These are phyloP conservation scores for Tenthredo scrophulariae DNA, from an alignment of 2,888 invertebrate genomes.

Conservation along the genomic window DNA sequence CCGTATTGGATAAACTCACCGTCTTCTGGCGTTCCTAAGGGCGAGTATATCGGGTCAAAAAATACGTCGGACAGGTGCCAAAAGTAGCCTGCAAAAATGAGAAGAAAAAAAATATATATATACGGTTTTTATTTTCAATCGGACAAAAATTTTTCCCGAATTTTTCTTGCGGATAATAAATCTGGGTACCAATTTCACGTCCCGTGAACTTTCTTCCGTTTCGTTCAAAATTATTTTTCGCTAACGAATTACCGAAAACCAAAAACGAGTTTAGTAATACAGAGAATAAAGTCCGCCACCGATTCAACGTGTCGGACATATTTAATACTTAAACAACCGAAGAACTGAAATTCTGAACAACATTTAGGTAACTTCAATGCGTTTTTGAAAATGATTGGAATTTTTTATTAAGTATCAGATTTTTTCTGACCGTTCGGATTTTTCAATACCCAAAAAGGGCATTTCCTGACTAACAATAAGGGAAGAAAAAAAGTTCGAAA, in stretches of 20 bases:
- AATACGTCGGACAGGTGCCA: constrained; percentile 50
- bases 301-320: not conserved
- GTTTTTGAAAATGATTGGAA: not conserved
- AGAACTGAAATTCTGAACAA: not conserved
- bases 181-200: not conserved
- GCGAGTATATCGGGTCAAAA: constrained; percentile 42
- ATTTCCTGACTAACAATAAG: no score
- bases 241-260: not conserved
- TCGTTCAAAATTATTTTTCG: not conserved
- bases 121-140: not conserved
- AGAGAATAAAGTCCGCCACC: not conserved
- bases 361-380: not conserved
- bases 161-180: not conserved
- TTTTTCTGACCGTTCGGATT: no score
- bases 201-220: not conserved
- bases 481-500: no score
- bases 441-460: no score
- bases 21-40: constrained; percentile 28
- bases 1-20: constrained; percentile 16
- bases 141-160: not conserved
- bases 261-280: not conserved
- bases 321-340: not conserved
- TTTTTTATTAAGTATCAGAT: no score
- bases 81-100: constrained; percentile 39
- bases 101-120: not conserved